Evolutionary conservation across 2,888 invertebrate species (phyloP).

Genomic region (Slavum lentiscoides): DNA sequence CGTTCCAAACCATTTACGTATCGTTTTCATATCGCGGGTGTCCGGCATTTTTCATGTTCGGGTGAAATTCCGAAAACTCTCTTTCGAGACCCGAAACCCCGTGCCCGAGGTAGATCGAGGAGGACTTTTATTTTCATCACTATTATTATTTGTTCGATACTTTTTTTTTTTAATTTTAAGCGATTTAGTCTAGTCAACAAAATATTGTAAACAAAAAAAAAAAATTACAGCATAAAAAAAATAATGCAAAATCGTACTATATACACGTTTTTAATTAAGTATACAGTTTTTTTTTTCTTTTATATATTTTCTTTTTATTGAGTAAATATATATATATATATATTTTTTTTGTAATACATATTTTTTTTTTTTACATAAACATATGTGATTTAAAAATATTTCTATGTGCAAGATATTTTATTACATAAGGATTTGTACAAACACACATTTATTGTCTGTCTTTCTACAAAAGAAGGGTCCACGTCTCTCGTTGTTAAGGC

Average conservation of each 20-base stretch:
- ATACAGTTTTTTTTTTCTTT: constrained; percentile 19
- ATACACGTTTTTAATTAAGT: not conserved
- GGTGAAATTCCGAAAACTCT: no score
- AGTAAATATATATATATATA: constrained; percentile 34
- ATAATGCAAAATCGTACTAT: not conserved
- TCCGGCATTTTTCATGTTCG: no score
- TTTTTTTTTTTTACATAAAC: constrained; percentile 25
- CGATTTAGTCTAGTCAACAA: constrained; percentile 50
- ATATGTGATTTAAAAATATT: constrained; percentile 46
- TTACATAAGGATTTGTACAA: constrained; percentile 37
- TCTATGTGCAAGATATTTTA: constrained; percentile 39
- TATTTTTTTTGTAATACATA: constrained; percentile 45
- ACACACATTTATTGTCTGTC: constrained; percentile 39
- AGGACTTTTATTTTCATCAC: no score
- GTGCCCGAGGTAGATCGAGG: not conserved
- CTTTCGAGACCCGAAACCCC: no score
- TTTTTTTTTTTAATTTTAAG: constrained; percentile 30
- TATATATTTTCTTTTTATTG: not conserved
- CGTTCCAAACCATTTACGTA: no score
- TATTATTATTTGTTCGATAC: constrained; percentile 7
- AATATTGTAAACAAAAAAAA: constrained; percentile 9
- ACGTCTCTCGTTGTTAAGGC: constrained; percentile 32
- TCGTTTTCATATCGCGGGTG: no score
- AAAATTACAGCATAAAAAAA: not conserved
- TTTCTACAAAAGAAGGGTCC: constrained; percentile 41